Evolutionary conservation across 2,113 vertebrate genomes (phyloP).

Genomic region (Benitochromis conjunctus): DNA sequence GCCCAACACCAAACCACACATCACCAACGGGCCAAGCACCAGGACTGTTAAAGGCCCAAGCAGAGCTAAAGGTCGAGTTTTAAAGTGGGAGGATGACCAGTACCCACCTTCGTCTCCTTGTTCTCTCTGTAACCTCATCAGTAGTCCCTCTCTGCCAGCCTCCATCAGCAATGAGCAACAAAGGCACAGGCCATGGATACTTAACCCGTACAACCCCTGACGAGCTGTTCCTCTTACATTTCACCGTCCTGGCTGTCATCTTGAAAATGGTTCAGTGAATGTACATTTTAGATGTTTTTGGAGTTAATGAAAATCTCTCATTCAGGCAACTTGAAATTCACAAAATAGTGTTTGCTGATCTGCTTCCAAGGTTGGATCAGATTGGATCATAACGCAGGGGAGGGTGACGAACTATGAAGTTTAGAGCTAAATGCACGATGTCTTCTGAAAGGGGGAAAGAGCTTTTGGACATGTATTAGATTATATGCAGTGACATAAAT

Average conservation of each 20-base stretch:
- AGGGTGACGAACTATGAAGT: background rate
- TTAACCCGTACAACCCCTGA: background rate
- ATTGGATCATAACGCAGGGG: background rate
- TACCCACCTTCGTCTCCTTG: slow-evolving; percentile 22
- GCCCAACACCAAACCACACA: background rate
- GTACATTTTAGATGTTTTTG: background rate
- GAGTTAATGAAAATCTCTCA: background rate
- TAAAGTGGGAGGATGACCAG: slow-evolving; percentile 45
- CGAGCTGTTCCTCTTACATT: background rate
- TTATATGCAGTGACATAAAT: background rate
- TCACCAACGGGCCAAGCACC: background rate
- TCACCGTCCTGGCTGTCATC: background rate
- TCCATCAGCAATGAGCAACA: background rate
- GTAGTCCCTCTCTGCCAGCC: background rate
- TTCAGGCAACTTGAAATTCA: background rate
- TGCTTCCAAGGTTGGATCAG: background rate
- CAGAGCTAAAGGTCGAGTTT: background rate
- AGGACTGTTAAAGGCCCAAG: background rate
- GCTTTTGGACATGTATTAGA: fast-evolving
- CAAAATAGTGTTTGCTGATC: background rate
- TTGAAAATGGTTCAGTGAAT: background rate
- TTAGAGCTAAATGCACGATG: background rate
- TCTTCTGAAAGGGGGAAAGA: fast-evolving
- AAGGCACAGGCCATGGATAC: background rate
- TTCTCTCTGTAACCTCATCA: slow-evolving; percentile 21